A percentile compares a stretch with the other conserved stretches of the same genome.
These are phyloP conservation scores for Ochropleura plecta DNA, from an alignment of 2,888 invertebrate genomes.

Conservation along the genomic window DNA sequence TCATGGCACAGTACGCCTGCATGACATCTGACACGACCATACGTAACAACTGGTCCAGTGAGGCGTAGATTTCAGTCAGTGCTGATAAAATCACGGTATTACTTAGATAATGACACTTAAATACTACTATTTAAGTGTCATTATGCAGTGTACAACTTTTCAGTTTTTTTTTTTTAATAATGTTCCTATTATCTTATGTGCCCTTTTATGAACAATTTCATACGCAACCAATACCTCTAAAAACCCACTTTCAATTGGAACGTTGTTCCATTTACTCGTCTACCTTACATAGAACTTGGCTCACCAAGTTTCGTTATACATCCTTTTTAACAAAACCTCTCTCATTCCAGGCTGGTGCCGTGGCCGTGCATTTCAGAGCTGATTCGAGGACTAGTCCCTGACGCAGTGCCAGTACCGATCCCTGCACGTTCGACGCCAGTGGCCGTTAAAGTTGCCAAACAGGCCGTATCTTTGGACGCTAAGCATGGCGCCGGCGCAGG, in stretches of 20 bases:
- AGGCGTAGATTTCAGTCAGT: slow-evolving; percentile 10
- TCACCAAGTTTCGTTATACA: not conserved
- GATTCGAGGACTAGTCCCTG: slow-evolving; percentile 92
- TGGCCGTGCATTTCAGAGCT: slow-evolving; percentile 93
- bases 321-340: not conserved
- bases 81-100: not conserved
- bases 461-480: slow-evolving; percentile 47
- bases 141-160: not conserved
- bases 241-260: not conserved
- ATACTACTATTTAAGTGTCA: too few relatives aligned
- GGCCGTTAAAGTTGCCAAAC: slow-evolving; percentile 30
- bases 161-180: not conserved
- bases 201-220: not conserved
- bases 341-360: slow-evolving; percentile 92
- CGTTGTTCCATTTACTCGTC: not conserved
- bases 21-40: slow-evolving; percentile 33
- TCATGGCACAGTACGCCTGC: slow-evolving; percentile 29
- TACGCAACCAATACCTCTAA: not conserved
- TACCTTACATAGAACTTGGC: not conserved
- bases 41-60: slow-evolving; percentile 30
- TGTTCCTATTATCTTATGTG: not conserved
- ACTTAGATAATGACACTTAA: not conserved
- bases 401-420: slow-evolving; percentile 90
- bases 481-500: slow-evolving; percentile 80
- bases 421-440: slow-evolving; percentile 24